These are phyloP conservation scores for Felis chaus DNA, from an alignment of 2,113 vertebrate genomes.

Conservation along the genomic window DNA sequence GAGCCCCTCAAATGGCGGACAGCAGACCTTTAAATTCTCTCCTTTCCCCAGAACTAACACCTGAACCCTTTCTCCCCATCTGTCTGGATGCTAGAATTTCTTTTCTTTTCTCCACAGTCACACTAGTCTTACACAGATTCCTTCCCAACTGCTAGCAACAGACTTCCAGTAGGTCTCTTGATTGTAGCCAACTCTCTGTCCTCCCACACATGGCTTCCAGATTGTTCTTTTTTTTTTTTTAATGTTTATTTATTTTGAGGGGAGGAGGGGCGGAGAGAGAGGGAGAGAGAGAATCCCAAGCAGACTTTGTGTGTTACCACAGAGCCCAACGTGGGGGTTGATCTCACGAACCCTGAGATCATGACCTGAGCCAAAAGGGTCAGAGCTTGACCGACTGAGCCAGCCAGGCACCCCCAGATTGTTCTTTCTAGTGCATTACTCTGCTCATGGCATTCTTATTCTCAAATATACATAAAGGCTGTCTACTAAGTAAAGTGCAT, in stretches of 20 bases:
- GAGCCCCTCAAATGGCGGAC: rapidly evolving
- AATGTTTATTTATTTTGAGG: too few species aligned
- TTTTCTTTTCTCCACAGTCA: background rate
- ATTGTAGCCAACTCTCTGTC: too few species aligned
- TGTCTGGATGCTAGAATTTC: background rate
- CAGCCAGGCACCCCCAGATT: too few species aligned
- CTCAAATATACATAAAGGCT: background rate
- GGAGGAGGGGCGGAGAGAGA: too few species aligned
- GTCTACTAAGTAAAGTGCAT: background rate
- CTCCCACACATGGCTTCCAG: background rate
- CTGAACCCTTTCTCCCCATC: background rate
- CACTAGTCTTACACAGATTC: background rate
- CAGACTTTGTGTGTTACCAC: too few species aligned
- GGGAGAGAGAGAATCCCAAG: too few species aligned
- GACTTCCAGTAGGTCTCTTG: background rate
- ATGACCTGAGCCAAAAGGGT: too few species aligned
- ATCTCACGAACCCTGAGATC: too few species aligned
- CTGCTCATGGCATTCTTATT: background rate
- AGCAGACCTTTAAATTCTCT: background rate
- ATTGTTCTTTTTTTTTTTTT: background rate
- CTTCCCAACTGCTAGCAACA: too few species aligned
- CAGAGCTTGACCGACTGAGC: too few species aligned
- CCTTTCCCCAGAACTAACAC: too few species aligned
- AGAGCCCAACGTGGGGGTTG: too few species aligned
- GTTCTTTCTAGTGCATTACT: background rate